phyloP scores from a whole-genome alignment of 2,797 vertebrate species.

The Anguilla marmorata region DNA sequence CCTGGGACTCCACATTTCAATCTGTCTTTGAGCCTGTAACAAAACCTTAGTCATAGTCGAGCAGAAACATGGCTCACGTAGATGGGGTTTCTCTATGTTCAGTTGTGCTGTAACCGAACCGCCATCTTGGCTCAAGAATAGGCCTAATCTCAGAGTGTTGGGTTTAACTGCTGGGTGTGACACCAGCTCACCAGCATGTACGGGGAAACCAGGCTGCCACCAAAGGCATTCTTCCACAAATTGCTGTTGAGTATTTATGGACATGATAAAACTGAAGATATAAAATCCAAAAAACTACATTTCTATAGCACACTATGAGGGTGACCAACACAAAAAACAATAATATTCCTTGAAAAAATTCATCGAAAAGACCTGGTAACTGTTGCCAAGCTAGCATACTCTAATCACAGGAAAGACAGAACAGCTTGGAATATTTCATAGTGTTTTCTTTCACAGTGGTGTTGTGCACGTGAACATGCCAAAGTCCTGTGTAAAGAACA shows the following conservation, averaged over 20 bases:
- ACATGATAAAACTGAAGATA: not conserved
- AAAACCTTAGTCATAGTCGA: no score
- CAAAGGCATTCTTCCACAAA: not conserved
- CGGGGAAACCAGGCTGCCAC: not conserved
- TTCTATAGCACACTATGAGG: not conserved
- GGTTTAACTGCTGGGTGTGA: not conserved
- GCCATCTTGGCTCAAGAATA: not conserved
- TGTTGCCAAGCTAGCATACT: not conserved
- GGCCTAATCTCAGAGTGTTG: not conserved
- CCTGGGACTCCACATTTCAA: not conserved
- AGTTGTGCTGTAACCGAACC: not conserved
- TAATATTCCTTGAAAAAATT: not conserved
- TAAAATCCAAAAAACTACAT: not conserved
- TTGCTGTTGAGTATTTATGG: not conserved
- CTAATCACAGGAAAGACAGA: not conserved
- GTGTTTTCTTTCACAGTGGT: not conserved
- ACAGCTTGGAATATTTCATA: not conserved
- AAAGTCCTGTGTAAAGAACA: not conserved
- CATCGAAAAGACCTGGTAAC: not conserved
- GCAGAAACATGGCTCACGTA: not conserved
- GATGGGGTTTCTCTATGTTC: not conserved
- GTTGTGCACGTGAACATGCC: not conserved
- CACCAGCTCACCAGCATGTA: not conserved
- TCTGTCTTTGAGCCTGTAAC: not conserved
- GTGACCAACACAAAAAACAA: not conserved